Evolutionary conservation across 1,140 invertebrate genomes (phyloP).

Genomic region (Eufriesea mexicana): DNA sequence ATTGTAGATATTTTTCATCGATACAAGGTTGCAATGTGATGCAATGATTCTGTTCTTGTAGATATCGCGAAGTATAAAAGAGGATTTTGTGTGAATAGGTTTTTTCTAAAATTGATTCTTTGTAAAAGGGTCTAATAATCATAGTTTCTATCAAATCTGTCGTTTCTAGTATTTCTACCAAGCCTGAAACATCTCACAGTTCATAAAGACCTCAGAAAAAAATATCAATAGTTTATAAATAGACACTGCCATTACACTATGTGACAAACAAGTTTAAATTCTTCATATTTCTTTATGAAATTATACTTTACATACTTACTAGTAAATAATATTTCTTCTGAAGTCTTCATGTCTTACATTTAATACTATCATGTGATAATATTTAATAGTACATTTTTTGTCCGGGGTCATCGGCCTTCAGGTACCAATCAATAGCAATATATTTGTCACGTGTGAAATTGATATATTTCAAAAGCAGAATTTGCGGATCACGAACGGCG

Average conservation of each 20-base stretch:
- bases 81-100: constrained; percentile 82
- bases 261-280: background rate
- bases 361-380: constrained; percentile 28
- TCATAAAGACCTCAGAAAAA: constrained; percentile 48
- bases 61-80: constrained; percentile 80
- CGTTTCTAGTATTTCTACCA: constrained; percentile 57
- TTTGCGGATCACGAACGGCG: constrained; percentile 12
- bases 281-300: constrained; percentile 4
- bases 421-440: constrained; percentile 55
- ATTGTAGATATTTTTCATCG: constrained; percentile 83
- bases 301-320: background rate
- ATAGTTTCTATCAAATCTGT: constrained; percentile 82
- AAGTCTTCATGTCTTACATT: constrained; percentile 36
- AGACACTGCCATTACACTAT: background rate
- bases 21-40: constrained; percentile 80
- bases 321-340: constrained; percentile 38
- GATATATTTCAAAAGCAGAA: constrained; percentile 62
- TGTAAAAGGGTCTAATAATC: constrained; percentile 83
- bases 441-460: constrained; percentile 57
- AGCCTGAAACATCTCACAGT: constrained; percentile 32
- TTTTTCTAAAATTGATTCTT: constrained; percentile 83
- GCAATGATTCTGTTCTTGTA: constrained; percentile 82
- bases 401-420: constrained; percentile 14
- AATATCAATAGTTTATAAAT: background rate
- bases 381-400: background rate